Evolutionary conservation across 53 echinoderm and acorn worm species (phyloP).

Genomic region (Actinopyga echinites): DNA sequence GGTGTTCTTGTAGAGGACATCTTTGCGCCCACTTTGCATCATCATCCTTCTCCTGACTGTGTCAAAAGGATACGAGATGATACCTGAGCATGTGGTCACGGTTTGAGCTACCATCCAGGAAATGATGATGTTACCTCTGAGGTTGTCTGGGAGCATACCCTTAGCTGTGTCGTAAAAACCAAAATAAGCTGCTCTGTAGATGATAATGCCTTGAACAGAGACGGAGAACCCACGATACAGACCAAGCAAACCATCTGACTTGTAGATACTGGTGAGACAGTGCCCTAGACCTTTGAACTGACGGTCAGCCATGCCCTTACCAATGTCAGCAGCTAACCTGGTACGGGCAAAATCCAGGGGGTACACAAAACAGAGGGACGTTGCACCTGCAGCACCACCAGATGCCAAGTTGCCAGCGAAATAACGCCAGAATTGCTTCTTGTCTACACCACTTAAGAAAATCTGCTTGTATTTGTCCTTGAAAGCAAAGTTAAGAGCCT

Average conservation of each 20-base stretch:
- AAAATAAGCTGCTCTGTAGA: constrained; percentile 97
- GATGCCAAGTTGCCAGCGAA: constrained; percentile 91
- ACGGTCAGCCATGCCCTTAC: constrained; percentile 65
- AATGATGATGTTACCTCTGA: constrained; percentile 72
- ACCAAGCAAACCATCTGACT: constrained; percentile 86
- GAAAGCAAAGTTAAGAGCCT: constrained; percentile 97
- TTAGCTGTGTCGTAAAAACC: constrained; percentile 98
- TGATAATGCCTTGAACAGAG: constrained; percentile 97
- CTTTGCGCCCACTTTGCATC: constrained; percentile 95
- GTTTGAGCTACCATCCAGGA: constrained; percentile 97
- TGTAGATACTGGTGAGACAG: constrained; percentile 78
- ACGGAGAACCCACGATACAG: constrained; percentile 91
- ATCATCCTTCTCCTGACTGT: constrained; percentile 98
- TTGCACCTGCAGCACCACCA: constrained; percentile 96
- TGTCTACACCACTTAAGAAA: constrained; percentile 84
- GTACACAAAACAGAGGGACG: constrained; percentile 93
- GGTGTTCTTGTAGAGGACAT: constrained; percentile 91
- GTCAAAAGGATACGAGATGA: constrained; percentile 98
- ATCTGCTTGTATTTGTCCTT: constrained; percentile 98
- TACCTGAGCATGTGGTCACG: constrained; percentile 86
- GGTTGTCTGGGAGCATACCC: constrained; percentile 73
- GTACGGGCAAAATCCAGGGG: constrained; percentile 98
- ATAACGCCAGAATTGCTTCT: constrained; percentile 85
- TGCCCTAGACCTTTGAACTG: constrained; percentile 89
- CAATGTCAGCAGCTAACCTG: constrained; percentile 94